A percentile compares a stretch with the other conserved stretches of the same genome.
phyloP scores from a whole-genome alignment of 2,888 invertebrate species.

The Didymodactylos carnosus region DNA sequence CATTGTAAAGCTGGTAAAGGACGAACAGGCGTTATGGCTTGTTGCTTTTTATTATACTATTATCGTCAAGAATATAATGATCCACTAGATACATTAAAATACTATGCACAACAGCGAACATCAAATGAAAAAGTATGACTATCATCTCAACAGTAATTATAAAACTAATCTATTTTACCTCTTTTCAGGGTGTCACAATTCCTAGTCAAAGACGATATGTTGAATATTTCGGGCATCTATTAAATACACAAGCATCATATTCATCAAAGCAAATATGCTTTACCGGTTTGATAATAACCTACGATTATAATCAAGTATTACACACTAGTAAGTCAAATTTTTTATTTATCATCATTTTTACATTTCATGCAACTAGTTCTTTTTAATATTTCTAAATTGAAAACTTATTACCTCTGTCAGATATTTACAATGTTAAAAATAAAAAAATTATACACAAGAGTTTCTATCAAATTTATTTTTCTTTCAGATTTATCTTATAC shows the following conservation, averaged over 20 bases:
- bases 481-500: not conserved
- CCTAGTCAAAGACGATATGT: conserved; percentile 12
- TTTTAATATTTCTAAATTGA: too few relatives aligned
- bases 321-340: not conserved
- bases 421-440: not conserved
- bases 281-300: not conserved
- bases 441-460: not conserved
- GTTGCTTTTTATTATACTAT: conserved; percentile 9
- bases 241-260: not conserved
- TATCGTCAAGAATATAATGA: not conserved
- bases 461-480: too few relatives aligned
- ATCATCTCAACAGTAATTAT: not conserved
- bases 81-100: conserved; percentile 1
- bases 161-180: not conserved
- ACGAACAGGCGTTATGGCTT: conserved; percentile 11
- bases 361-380: too few relatives aligned
- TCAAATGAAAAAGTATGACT: conserved; percentile 6
- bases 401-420: too few relatives aligned
- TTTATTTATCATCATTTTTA: not conserved
- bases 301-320: not conserved
- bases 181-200: conserved; percentile 10
- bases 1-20: conserved; percentile 15
- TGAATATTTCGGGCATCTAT: conserved; percentile 2
- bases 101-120: conserved; percentile 5
- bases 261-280: not conserved